These are phyloP conservation scores for Acanthaster planci DNA, from an alignment of 35 echinoderm and acorn worm species.

Conservation along the genomic window DNA sequence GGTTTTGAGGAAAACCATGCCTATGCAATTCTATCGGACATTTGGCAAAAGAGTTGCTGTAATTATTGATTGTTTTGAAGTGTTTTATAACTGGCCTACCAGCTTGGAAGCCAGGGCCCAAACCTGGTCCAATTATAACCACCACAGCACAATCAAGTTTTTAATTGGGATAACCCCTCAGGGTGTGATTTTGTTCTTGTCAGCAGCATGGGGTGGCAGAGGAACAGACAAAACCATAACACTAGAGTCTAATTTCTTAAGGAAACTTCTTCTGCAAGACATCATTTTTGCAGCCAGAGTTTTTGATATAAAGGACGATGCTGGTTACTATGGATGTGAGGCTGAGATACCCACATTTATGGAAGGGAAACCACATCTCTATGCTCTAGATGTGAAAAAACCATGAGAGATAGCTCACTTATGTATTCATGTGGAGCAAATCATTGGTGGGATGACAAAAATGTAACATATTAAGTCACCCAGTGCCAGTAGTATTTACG, in stretches of 20 bases:
- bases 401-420: conserved; percentile 35
- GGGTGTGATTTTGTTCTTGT: conserved; percentile 56
- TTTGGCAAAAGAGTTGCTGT: conserved; percentile 54
- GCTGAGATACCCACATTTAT: conserved; percentile 52
- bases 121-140: no score
- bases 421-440: conserved; percentile 44
- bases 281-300: conserved; percentile 43
- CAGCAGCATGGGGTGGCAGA: conserved; percentile 63
- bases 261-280: conserved; percentile 40
- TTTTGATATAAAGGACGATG: conserved; percentile 55
- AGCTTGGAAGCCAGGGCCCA: no score
- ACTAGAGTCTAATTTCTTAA: conserved; percentile 33
- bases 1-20: conserved; percentile 41
- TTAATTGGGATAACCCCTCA: no score
- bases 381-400: conserved; percentile 43
- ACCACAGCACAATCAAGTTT: no score
- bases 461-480: conserved; percentile 23
- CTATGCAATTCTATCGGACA: conserved; percentile 36
- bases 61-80: conserved; percentile 70
- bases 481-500: not conserved
- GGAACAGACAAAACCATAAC: conserved; percentile 60
- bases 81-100: conserved; percentile 60
- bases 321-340: conserved; percentile 37
- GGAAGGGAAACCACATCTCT: conserved; percentile 52
- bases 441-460: conserved; percentile 44